phyloP scores from a whole-genome alignment of 1,140 invertebrate species.

The Aplysia californica region DNA sequence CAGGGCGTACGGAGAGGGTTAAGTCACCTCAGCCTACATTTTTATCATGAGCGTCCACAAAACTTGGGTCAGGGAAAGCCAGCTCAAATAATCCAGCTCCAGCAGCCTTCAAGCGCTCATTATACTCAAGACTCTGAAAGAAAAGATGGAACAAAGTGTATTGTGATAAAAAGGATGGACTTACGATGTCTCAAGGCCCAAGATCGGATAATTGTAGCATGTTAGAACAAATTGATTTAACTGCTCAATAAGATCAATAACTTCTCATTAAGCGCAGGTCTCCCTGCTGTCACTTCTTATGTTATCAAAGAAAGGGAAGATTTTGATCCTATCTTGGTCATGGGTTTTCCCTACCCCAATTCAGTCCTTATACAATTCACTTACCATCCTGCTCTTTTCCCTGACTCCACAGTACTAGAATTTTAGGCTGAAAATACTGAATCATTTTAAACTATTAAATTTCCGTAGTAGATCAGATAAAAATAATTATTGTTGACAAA shows the following conservation, averaged over 20 bases:
- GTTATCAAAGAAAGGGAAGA: neutral
- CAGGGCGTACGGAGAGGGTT: no score
- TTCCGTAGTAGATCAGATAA: no score
- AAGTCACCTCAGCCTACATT: no score
- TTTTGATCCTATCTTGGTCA: no score
- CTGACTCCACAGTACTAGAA: neutral
- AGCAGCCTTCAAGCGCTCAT: conserved; percentile 31
- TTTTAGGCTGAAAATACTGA: neutral
- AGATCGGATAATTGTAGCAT: neutral
- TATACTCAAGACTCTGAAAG: conserved; percentile 42
- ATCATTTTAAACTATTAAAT: neutral
- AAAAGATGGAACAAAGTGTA: neutral
- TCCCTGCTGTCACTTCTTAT: neutral
- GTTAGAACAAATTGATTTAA: neutral
- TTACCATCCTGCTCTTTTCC: no score
- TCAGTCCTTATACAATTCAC: no score
- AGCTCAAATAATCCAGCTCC: conserved; percentile 34
- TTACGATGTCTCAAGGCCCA: neutral
- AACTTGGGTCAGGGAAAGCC: conserved; percentile 14
- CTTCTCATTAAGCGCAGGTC: neutral
- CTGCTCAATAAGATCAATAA: neutral
- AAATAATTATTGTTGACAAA: no score
- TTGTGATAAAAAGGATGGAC: no score
- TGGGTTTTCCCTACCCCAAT: no score
- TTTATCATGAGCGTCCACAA: no score